Base-by-base conservation (phyloP, 2,888 invertebrate genomes). In the Cheilosia scutellata region DNA sequence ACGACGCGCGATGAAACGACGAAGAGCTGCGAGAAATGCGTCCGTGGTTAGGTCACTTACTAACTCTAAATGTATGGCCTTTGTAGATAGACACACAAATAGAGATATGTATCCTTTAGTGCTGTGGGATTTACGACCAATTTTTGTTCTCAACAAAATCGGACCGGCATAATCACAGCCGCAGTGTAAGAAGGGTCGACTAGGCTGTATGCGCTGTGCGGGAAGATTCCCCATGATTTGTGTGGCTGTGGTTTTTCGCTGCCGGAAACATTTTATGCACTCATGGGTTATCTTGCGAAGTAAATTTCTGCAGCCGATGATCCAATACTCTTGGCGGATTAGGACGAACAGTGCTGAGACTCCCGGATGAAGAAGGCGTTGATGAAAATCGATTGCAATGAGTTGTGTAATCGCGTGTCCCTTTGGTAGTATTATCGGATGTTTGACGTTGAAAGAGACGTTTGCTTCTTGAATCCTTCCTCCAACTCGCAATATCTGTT, bases 21-120 rank as follows among this genome's bases (percentile, higher is more conserved):
- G 82, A 16, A 87, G 31, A 16, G 74, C 65, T 20, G 65, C 65
- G 13, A 75, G 44, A 40, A 57, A 65, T 1, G 65, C 44, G 2
- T 87, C 77, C 2, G 55, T 70, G 5, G 82, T 74, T 11, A 82
- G 44, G 47, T 78, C 75, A 33, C 71, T 87, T 1, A 87, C 82
- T 5, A 87, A 13, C 9, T 82, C 82, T 13, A 82, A 57, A n/a
- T 82, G 62, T 47, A 82, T 27, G 5, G 47, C 53, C n/a, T 84
- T 79, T 25, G 65, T 79, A 5, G 49, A 58, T 4, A 82, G 40
- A 55, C 71, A 82, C n/a, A 33, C 65, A 20, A 82, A 71, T 11
- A 71, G 25, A 20, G 83, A 33, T 31, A 87, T 70, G 44, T 70
- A 87, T 1, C 70, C 76, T 29, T 82, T 82, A 9, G 27, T 37